These are phyloP conservation scores for Lepus oiostolus DNA, from an alignment of 2,797 vertebrate species.

Conservation along the genomic window DNA sequence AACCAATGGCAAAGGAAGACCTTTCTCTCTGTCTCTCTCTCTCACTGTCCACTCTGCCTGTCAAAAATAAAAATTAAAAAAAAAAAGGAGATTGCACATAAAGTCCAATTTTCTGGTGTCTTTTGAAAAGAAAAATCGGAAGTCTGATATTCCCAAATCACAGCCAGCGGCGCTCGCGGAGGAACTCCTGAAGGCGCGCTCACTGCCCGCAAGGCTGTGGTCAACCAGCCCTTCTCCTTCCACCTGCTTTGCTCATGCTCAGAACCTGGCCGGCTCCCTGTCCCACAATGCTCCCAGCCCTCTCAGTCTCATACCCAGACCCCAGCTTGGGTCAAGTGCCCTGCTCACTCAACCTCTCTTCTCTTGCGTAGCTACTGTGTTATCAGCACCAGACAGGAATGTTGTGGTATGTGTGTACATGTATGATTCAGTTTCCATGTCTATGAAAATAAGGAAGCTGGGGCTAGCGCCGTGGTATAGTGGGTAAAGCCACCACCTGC, in stretches of 20 bases:
- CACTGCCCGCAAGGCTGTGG: rapidly evolving
- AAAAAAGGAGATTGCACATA: constrained; percentile 3
- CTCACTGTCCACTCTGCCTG: too few relatives aligned
- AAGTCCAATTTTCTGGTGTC: constrained; percentile 44
- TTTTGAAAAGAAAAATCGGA: not conserved
- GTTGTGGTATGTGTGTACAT: not conserved
- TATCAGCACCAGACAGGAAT: not conserved
- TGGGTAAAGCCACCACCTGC: too few relatives aligned
- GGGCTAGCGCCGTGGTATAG: too few relatives aligned
- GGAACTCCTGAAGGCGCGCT: not conserved
- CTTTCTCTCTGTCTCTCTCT: too few relatives aligned
- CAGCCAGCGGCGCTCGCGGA: not conserved
- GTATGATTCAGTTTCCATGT: constrained; percentile 63
- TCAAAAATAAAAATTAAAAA: too few relatives aligned
- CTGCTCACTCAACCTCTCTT: not conserved
- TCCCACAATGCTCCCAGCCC: rapidly evolving
- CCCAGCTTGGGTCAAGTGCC: not conserved
- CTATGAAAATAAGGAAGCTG: constrained; percentile 38
- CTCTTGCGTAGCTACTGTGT: not conserved
- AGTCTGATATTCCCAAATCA: not conserved
- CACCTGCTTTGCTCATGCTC: not conserved
- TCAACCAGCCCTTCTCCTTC: not conserved
- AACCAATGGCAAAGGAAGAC: too few relatives aligned
- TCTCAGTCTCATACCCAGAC: not conserved
- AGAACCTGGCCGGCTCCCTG: not conserved